Base-by-base conservation (phyloP, 2,113 vertebrate species). In the Cyphotilapia sp. region DNA sequence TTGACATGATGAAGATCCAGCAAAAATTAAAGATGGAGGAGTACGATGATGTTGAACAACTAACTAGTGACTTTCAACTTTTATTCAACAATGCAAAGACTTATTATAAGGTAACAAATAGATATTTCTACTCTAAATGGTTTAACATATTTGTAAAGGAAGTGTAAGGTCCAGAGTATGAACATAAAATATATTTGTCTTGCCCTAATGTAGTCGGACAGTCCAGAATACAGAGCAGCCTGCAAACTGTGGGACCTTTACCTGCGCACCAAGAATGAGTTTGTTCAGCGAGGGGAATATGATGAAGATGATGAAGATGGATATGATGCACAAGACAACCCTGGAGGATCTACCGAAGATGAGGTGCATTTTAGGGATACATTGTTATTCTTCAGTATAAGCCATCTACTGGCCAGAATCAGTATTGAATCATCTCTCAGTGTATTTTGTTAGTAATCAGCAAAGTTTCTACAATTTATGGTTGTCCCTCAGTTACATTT, bases 21-120 rank as follows among this genome's bases (percentile, higher is more conserved):
- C 99, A 99, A 91, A 99, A 99, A 93, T 95, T 99, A 74, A 99
- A 99, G 96, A 99, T 99, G 98, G 99, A 99, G 93, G 99, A 99
- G 85, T 99, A 99, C 71, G 98, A 99, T 91, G 98, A 99, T 82
- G 98, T 99, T 54, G 98, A 98, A 78, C 95, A 99, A 84, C 96
- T 99, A 91, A 99, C 99, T 81, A 96, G 96, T 91, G 98, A 99
- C 95, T 98, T 99, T 95, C 98, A 98, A 81, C 97, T 99, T 74
- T 95, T 99, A 82, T 99, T 99, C 91, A 99, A 98, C 96, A 99
- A 99, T 7, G 97, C 99, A 45, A 99, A 99, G 93, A 97, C 97
- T 8, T 99, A 99, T 94, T 99, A 99, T 88, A 99, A 99, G 98
- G 98, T 99, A 61, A 49, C 27, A 38, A 29, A 22, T 24, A 14